Conservation (phyloP, 2,113 vertebrate species). For the Alethe castanea region DNA sequence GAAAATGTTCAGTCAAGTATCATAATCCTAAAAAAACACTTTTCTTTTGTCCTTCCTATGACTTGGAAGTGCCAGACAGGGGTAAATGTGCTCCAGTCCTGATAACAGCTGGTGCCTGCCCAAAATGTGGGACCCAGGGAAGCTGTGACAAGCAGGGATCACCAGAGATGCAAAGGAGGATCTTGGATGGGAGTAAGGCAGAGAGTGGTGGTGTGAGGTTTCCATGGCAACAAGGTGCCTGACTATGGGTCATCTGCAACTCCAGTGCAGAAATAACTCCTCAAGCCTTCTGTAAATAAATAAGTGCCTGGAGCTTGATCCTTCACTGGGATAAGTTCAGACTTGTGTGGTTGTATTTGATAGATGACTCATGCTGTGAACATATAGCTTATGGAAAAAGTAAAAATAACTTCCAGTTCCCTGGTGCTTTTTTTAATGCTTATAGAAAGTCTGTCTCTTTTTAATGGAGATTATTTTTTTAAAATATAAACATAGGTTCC, state of each 20-base stretch:
- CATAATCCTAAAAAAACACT: not conserved
- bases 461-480: not conserved
- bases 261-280: slow-evolving; percentile 33
- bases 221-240: slow-evolving; percentile 39
- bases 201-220: not conserved
- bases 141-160: not conserved
- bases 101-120: not conserved
- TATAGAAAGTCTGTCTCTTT: not conserved
- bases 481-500: slow-evolving; percentile 15
- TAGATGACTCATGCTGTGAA: slow-evolving; percentile 21
- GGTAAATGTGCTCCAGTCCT: not conserved
- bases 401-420: not conserved
- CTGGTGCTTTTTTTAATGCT: not conserved
- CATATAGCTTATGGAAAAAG: not conserved
- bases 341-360: not conserved
- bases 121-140: not conserved
- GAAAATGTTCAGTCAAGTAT: not conserved
- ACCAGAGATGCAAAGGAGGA: not conserved
- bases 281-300: slow-evolving; percentile 2
- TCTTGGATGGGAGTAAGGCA: not conserved
- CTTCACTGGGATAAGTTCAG: not conserved
- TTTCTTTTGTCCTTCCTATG: not conserved
- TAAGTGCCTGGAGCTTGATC: not conserved
- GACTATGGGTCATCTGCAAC: not conserved
- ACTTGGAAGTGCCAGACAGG: not conserved